A percentile compares a stretch with the other conserved stretches of the same genome.
Evolutionary conservation across 37 sponge, comb jelly and placozoan genomes (phyloP).

Genomic region (Spongilla lacustris): DNA sequence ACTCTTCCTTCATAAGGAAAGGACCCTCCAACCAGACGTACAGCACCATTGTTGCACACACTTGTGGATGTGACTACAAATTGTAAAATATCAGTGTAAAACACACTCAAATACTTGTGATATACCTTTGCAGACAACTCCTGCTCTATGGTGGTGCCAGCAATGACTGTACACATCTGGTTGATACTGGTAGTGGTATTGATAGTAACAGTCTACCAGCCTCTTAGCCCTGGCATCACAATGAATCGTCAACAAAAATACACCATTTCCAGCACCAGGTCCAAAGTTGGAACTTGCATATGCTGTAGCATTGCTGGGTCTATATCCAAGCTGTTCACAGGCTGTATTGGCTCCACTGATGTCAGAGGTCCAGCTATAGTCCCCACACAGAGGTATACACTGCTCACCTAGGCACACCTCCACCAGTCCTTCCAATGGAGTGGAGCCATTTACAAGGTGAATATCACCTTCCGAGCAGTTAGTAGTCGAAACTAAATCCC

Average conservation of each 20-base stretch:
- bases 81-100: background rate
- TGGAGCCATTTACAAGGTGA: background rate
- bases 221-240: background rate
- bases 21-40: constrained; percentile 23
- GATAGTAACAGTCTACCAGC: background rate
- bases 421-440: background rate
- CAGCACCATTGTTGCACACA: background rate
- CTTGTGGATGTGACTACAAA: background rate
- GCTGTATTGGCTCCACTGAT: background rate
- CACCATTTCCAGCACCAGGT: background rate
- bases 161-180: background rate
- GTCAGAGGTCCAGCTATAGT: background rate
- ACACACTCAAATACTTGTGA: too few species aligned
- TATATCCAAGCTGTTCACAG: background rate
- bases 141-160: background rate
- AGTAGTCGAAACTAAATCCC: background rate
- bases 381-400: background rate
- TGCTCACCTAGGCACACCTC: background rate
- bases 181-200: background rate
- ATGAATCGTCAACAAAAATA: background rate
- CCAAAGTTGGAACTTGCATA: background rate
- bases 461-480: background rate
- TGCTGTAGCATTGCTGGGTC: background rate
- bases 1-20: constrained; percentile 47
- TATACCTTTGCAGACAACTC: background rate